A percentile compares a stretch with the other conserved stretches of the same genome.
Evolutionary conservation across 2,113 vertebrate genomes (phyloP).

Genomic region (Tetrao urogallus): DNA sequence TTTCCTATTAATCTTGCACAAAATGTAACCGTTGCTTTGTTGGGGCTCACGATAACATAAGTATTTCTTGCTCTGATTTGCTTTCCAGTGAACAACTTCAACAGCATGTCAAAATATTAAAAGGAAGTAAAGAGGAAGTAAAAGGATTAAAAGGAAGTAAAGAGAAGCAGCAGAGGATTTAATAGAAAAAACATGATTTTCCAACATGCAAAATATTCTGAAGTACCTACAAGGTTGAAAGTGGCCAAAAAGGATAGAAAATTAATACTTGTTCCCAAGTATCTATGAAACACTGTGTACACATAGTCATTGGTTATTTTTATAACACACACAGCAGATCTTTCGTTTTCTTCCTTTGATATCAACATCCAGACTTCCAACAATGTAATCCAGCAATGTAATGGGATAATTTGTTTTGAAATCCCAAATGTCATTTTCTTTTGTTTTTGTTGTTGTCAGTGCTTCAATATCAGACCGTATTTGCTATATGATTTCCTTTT

Average conservation of each 20-base stretch:
- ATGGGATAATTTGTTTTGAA: not conserved
- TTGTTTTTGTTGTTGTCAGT: not conserved
- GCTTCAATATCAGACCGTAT: not conserved
- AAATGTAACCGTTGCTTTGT: not conserved
- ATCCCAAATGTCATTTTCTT: not conserved
- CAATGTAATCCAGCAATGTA: not conserved
- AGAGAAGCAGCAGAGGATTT: not conserved
- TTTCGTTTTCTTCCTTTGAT: not conserved
- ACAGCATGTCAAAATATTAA: conserved; percentile 44
- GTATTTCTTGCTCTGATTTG: conserved; percentile 46
- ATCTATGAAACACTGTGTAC: not conserved
- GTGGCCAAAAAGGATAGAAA: not conserved
- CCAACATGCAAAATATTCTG: not conserved
- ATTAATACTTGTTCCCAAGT: not conserved
- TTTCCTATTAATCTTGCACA: conserved; percentile 65
- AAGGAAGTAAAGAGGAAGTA: conserved; percentile 32
- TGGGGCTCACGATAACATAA: not conserved
- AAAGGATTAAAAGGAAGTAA: conserved; percentile 37
- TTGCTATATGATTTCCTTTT: not conserved
- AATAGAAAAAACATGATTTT: not conserved
- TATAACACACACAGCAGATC: not conserved
- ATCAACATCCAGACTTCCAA: not conserved
- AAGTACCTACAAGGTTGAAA: not conserved
- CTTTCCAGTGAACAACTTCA: conserved; percentile 50
- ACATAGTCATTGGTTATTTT: not conserved